A percentile compares a stretch with the other conserved stretches of the same genome.
phyloP scores from a whole-genome alignment of 2,888 invertebrate species.

The Neria commutata region DNA sequence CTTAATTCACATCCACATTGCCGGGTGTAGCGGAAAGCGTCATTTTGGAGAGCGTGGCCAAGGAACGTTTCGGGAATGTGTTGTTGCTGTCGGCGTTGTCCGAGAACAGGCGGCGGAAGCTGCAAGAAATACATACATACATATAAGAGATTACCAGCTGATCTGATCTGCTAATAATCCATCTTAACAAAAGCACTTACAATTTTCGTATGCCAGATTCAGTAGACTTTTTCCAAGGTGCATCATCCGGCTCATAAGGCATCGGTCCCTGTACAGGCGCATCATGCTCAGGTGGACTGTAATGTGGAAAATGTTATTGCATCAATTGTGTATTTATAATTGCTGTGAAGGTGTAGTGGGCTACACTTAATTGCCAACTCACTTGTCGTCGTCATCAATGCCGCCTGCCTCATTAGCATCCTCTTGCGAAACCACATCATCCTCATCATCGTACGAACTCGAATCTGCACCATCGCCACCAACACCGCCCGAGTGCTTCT shows the following conservation, averaged over 20 bases:
- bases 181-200: no score
- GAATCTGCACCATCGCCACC: constrained; percentile 52
- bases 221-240: constrained; percentile 83
- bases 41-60: constrained; percentile 81
- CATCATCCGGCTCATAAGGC: constrained; percentile 96
- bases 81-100: constrained; percentile 65
- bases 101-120: constrained; percentile 90
- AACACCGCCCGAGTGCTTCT: no score
- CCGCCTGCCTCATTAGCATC: constrained; percentile 31
- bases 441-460: constrained; percentile 49
- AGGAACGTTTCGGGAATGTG: constrained; percentile 77
- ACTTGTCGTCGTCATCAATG: constrained; percentile 17
- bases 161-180: no score
- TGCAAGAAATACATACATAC: constrained; percentile 63
- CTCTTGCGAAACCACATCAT: constrained; percentile 40
- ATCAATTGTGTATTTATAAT: no score
- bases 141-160: neutral
- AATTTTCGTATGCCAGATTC: constrained; percentile 91
- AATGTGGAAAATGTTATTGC: constrained; percentile 11
- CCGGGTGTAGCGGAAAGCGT: constrained; percentile 63
- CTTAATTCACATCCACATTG: constrained; percentile 29
- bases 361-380: constrained; percentile 1
- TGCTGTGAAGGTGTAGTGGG: neutral
- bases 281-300: constrained; percentile 72
- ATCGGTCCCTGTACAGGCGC: constrained; percentile 95